These are phyloP conservation scores for Carpatolechia fugitivella DNA, from an alignment of 2,888 invertebrate species.

Conservation along the genomic window DNA sequence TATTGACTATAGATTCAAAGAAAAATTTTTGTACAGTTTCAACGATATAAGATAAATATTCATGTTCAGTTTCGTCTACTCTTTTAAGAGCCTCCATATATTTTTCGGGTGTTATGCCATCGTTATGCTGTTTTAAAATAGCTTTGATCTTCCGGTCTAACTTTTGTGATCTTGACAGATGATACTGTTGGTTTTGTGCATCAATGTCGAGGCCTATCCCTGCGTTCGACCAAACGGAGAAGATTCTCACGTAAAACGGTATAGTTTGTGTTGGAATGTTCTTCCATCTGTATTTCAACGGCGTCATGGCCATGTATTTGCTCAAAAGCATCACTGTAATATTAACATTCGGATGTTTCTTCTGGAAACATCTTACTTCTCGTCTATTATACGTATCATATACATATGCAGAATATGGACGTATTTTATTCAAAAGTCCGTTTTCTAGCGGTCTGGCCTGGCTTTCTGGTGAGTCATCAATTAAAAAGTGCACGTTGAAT, in stretches of 20 bases:
- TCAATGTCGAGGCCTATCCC: constrained; percentile 67
- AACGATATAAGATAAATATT: constrained; percentile 42
- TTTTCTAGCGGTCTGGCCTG: constrained; percentile 11
- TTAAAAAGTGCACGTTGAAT: constrained; percentile 56
- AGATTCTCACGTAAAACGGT: constrained; percentile 72
- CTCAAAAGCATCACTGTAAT: constrained; percentile 53
- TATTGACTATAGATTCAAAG: constrained; percentile 50
- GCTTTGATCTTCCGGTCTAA: constrained; percentile 17
- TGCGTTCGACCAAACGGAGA: constrained; percentile 76
- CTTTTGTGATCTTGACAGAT: neutral
- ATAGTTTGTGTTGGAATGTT: constrained; percentile 59
- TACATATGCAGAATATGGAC: constrained; percentile 29
- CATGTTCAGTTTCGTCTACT: constrained; percentile 50
- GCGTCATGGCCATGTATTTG: constrained; percentile 71
- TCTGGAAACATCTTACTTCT: constrained; percentile 47
- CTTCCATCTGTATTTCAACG: constrained; percentile 70
- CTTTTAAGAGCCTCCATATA: constrained; percentile 46
- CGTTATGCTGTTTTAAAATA: constrained; percentile 59
- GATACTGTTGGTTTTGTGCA: constrained; percentile 40
- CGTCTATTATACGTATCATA: constrained; percentile 26
- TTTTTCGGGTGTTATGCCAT: constrained; percentile 50
- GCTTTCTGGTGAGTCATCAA: constrained; percentile 62
- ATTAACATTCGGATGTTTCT: constrained; percentile 60
- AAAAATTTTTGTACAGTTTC: constrained; percentile 44
- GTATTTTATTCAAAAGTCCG: neutral